Conservation (phyloP, 2,113 vertebrate genomes). For the Hiodon tergisus region DNA sequence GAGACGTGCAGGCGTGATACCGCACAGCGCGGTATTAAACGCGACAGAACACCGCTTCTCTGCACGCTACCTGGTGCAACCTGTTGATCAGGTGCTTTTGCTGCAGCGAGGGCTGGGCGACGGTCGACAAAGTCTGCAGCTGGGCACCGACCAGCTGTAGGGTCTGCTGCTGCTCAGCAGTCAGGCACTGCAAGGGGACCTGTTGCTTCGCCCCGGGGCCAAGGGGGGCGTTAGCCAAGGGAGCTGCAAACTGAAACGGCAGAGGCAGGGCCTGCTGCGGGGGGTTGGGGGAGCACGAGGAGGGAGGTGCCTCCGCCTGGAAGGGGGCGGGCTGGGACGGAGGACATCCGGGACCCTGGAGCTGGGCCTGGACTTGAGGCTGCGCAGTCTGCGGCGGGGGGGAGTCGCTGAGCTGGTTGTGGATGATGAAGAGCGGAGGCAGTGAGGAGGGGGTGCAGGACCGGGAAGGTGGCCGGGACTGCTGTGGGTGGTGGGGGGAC, state of each 20-base stretch:
- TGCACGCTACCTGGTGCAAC: conserved; percentile 74
- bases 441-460: conserved; percentile 72
- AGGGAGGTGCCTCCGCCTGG: conserved; percentile 52
- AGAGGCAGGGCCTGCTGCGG: conserved; percentile 41
- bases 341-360: conserved; percentile 47
- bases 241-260: conserved; percentile 68
- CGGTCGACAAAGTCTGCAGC: conserved; percentile 69
- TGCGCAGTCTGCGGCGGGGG: conserved; percentile 50
- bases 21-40: conserved; percentile 58
- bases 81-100: conserved; percentile 80
- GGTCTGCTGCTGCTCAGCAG: conserved; percentile 71
- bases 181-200: conserved; percentile 59
- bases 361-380: conserved; percentile 46
- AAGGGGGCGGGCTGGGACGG: conserved; percentile 53
- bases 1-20: too few relatives aligned
- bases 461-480: conserved; percentile 60
- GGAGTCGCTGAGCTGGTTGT: conserved; percentile 68
- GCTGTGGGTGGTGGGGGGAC: conserved; percentile 54
- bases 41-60: conserved; percentile 69
- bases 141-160: conserved; percentile 72
- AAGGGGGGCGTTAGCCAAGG: conserved; percentile 36
- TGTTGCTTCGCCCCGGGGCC: conserved; percentile 58
- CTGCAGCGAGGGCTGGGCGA: conserved; percentile 65
- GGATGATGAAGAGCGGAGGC: conserved; percentile 71
- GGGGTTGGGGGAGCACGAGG: conserved; percentile 62